Evolutionary conservation across 2,888 invertebrate genomes (phyloP).

Genomic region (Caradrina clavipalpis): DNA sequence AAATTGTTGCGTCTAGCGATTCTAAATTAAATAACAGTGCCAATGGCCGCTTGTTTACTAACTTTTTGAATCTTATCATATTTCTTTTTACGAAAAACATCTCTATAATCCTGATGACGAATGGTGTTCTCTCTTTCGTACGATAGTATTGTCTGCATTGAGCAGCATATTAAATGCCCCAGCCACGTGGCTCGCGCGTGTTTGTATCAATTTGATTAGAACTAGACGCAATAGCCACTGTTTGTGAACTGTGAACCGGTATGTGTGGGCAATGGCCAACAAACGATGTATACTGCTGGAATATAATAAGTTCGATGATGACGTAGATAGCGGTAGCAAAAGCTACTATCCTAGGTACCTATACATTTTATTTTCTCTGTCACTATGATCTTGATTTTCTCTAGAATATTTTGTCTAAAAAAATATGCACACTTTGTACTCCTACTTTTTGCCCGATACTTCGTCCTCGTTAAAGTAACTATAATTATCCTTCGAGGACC

Average conservation of each 20-base stretch:
- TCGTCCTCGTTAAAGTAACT: too few relatives aligned
- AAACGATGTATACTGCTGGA: slow-evolving; percentile 14
- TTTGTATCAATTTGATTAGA: slow-evolving; percentile 46
- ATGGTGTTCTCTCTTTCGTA: slow-evolving; percentile 13
- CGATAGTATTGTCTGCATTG: background rate
- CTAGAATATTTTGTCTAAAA: background rate
- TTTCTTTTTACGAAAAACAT: too few relatives aligned
- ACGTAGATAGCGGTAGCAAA: background rate
- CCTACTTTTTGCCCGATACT: too few relatives aligned
- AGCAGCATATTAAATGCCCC: slow-evolving; percentile 51
- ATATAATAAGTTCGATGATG: background rate
- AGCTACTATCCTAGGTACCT: background rate
- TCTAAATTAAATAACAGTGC: slow-evolving; percentile 39
- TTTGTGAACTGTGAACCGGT: slow-evolving; percentile 31
- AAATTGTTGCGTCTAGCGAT: slow-evolving; percentile 21
- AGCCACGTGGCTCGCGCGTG: slow-evolving; percentile 62
- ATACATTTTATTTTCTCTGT: background rate
- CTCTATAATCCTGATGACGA: slow-evolving; percentile 20
- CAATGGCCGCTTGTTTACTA: slow-evolving; percentile 50
- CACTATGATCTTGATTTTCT: background rate
- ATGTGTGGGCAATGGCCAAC: slow-evolving; percentile 2
- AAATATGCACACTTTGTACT: too few relatives aligned
- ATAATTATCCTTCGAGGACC: too few relatives aligned
- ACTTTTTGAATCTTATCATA: slow-evolving; percentile 34
- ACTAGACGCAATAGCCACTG: slow-evolving; percentile 39